Base-by-base conservation (phyloP, 2,797 vertebrate genomes). In the Pantherophis vulpinus region DNA sequence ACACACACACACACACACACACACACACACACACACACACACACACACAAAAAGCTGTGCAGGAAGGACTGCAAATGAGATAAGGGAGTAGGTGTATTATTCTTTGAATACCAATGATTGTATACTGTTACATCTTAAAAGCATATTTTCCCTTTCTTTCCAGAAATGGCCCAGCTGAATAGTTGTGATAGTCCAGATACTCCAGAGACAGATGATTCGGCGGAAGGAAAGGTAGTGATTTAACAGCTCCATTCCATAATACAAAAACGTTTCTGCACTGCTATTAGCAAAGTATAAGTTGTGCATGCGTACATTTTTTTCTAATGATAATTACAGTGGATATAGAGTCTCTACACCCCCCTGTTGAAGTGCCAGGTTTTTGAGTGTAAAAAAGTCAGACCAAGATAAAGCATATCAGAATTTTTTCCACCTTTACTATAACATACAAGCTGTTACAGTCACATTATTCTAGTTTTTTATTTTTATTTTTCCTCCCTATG, bases 141-240 rank as follows among this genome's bases (percentile, higher is more conserved):
- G 66, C 37, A 25, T 97, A 14, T 90, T 95, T 95, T 96, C 95
- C 94, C 91, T 95, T 94, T 97, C 93, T 97, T 97, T 96, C 93
- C 95, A 99, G 99, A 99, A 99, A 99, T 99, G 98, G 98, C 98
- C 98, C 99, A 99, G 96, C 97, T 99, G 98, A 99, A 98, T 98
- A 99, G 98, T 96, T 99, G 98, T 95, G 99, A 99, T 97, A 99
- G 99, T 97, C 98, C 99, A 94, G 99, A 99, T 93, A 99, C 99
- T 51, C 99, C 99, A 0, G 99, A 99, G 96, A 99, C 99, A 2
- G 99, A 99, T 74, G 99, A 99, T 93, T 98, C 98, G 1, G 97
- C 98, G 0, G 99, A 99, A 59, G 99, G 99, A 98, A 98, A 98
- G 97, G 95, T 92, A 91, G 94, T 66, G 32, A 91, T 56, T 70